Evolutionary conservation across 2,888 invertebrate species (phyloP), one percentile per base, ranked within the genome.

Genomic region (Nomada fucata): DNA sequence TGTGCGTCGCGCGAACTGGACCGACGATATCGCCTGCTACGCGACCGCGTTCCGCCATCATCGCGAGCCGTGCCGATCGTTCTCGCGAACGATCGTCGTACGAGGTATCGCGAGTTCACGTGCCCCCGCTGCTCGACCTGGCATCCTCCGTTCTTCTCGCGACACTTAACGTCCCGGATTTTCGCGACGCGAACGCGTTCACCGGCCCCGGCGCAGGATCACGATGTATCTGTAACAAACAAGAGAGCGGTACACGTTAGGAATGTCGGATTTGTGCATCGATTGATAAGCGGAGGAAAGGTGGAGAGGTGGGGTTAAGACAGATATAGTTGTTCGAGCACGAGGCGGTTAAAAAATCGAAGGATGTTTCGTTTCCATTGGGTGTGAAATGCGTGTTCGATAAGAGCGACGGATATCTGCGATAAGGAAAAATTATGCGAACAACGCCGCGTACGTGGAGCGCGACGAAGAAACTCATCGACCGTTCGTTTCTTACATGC

Each of bases 31-130:
- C 79, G 78, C 69, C 36, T 73, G 63, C 76, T 79, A 76, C 73
- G 70, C 75, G 77, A 81, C 71, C 76, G 67, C 84, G 64, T 79
- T 86, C 83, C 89, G 90, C 84, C 90, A 91, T 91, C 89, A 91
- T 91, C 88, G 90, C 75, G 86, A 74, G 57, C 85, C 71, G 65
- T 77, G 82, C 63, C 83, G 85, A 67, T 73, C 65, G 74, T 65
- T 59, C 61, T 18, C 57, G 36, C 50, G 53, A 36, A 61, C 72
- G 70, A 77, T 65, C 76, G 68, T 61, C 74, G 68, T 47, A 42
- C 60, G 76, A 72, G 81, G 70, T 52, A 59, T 53, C 76, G 26
- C 70, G 79, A 55, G 64, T 55, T 60, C 61, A 18, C 65, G 53
- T 59, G 72, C 60, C 50, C 61, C 67, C 57, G 59, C 15, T 76